Evolutionary conservation across 2,888 invertebrate species (phyloP), one percentile per base, ranked within the genome.

Genomic region (Cheilosia vernalis): DNA sequence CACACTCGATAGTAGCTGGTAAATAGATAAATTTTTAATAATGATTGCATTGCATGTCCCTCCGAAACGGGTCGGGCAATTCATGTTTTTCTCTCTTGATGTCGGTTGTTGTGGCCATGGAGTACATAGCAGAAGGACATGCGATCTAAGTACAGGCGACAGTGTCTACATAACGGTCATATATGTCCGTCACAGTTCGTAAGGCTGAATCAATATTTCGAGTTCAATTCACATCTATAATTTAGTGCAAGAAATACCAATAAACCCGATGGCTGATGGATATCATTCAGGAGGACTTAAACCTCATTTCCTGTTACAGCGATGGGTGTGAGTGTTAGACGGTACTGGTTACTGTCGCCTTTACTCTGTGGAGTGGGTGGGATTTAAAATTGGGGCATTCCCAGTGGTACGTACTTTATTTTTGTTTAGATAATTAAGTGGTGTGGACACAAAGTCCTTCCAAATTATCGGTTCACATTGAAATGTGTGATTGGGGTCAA

Each of bases 21-120:
- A 66, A 67, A 74, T 70, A 76, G 72, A 87, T 88, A 84, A 87
- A 86, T 70, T 79, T 85, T 87, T 88, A 82, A 89, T 88, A 88
- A 88, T 88, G 88, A 88, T 87, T 88, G 79, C 88, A 87, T 88
- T 87, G 88, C 86, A 82, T 89, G 87, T 86, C 10, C 76, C 84
- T 44, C 61, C 66, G 44, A 24, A 47, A 74, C 40, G 47, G 61
- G 61, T 51, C 67, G 81, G 85, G 77, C 85, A 76, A 49, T 85
- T 81, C 85, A 81, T 84, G 70, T 76, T 74, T 61, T 69, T 60
- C 42, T 55, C 56, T 60, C 27, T 61, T 73, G 44, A n/a, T 44
- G 44, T n/a, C 17, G 44, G 47, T 47, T 19, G 42, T 63, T 61
- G 61, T 60, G 44, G 69, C 42, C 70, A 78, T 63, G 56, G 70